phyloP scores from a whole-genome alignment of 2,888 invertebrate genomes.

The Platycheirus albimanus region DNA sequence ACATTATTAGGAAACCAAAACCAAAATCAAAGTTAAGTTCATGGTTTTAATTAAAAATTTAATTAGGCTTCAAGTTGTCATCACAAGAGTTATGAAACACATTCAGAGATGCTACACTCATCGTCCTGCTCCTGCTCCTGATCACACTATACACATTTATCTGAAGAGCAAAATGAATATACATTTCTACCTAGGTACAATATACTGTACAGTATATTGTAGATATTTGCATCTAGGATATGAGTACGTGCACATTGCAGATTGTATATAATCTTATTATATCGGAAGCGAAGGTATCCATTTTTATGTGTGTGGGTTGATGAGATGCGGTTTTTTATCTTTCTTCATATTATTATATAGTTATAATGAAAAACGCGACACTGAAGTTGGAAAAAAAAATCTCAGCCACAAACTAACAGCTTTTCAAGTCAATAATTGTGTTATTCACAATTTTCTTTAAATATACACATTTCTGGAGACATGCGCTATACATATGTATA shows the following conservation, averaged over 20 bases:
- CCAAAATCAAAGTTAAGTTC: constrained; percentile 44
- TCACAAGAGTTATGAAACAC: constrained; percentile 65
- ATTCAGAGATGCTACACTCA: constrained; percentile 44
- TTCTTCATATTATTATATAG: constrained; percentile 36
- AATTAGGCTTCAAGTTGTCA: constrained; percentile 53
- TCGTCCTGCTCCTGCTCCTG: constrained; percentile 29
- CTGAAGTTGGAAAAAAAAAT: constrained; percentile 45
- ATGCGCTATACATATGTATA: constrained; percentile 59
- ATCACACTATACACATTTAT: constrained; percentile 6
- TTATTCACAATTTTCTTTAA: constrained; percentile 68
- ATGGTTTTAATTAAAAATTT: constrained; percentile 52
- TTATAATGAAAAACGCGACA: constrained; percentile 41
- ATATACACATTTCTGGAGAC: constrained; percentile 69
- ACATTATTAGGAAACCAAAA: too few species aligned
- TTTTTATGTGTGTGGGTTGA: constrained; percentile 46
- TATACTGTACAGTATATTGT: constrained; percentile 33
- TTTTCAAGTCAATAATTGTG: constrained; percentile 70
- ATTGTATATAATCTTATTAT: constrained; percentile 68
- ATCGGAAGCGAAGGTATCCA: constrained; percentile 42
- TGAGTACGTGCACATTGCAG: constrained; percentile 63
- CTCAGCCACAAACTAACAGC: constrained; percentile 69
- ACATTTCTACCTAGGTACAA: too few species aligned
- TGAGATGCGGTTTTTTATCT: constrained; percentile 10
- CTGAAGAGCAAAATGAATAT: too few species aligned
- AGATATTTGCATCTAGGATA: constrained; percentile 54